Base-by-base conservation (phyloP, 2,888 invertebrate genomes). In the Caradrina clavipalpis region DNA sequence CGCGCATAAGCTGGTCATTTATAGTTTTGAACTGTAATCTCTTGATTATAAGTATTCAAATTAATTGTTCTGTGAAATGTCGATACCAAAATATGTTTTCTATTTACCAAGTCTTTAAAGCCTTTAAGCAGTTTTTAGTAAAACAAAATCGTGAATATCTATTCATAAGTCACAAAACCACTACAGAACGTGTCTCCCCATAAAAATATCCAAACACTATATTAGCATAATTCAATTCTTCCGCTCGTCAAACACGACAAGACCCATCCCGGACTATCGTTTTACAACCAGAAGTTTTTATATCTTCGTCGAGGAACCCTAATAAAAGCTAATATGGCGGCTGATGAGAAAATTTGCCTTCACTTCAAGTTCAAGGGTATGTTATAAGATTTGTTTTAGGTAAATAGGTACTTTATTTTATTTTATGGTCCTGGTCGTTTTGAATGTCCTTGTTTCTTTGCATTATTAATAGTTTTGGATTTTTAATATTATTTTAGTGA, bases 291-390 rank as follows among this genome's bases (percentile, higher is more conserved):
- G 54, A 72, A 68, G 69, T 73, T 84, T 82, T 82, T 83, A 81
- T 76, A 76, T 71, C 69, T 75, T 76, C 22, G 15, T 68, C 58
- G n/a, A 49, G 69, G 69, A 55, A 73, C 81, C 74, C 69, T 61
- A 80, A 84, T 82, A 83, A 82, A 83, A 76, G 73, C 70, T 82
- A 78, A 80, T 72, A 82, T 67, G 76, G 64, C 58, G 67, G 69
- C 39, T 80, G 83, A 84, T 82, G 76, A 80, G 76, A 69, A 69
- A 70, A 75, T 76, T 70, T 76, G 17, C 73, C 42, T 69, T 63
- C 50, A 39, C 39, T 62, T 47, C 26, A 55, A 59, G 54, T 70
- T 74, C 69, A 71, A 76, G 77, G 77, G 5, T 68, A 35, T 11
- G 39, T 53, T 51, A 62, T 57, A 8, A 17, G 13, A 22, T 7